These are phyloP conservation scores for Balearica regulorum DNA, from an alignment of 2,797 vertebrate genomes.

Conservation along the genomic window DNA sequence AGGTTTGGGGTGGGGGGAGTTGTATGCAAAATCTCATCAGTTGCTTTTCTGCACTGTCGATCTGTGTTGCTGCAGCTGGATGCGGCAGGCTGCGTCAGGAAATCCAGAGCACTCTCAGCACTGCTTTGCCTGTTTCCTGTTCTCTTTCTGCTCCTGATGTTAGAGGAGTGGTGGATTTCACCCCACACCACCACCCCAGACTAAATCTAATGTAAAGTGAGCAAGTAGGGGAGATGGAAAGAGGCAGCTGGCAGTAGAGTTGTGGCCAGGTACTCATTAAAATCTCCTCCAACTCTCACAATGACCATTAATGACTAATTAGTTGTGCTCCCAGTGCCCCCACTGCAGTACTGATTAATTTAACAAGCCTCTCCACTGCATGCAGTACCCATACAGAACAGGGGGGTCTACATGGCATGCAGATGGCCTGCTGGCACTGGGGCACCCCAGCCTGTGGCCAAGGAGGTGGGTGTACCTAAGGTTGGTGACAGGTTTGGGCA, in stretches of 20 bases:
- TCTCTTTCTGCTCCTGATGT: background rate
- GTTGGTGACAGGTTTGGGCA: fast-evolving
- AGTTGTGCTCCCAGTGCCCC: background rate
- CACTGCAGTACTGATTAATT: background rate
- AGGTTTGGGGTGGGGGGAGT: background rate
- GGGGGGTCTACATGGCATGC: fast-evolving
- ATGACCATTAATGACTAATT: background rate
- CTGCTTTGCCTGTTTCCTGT: background rate
- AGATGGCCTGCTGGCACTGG: background rate
- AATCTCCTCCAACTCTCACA: background rate
- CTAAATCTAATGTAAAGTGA: background rate
- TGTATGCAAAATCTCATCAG: background rate
- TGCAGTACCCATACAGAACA: fast-evolving
- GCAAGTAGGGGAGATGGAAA: background rate
- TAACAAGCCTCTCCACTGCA: background rate
- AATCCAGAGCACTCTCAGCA: background rate
- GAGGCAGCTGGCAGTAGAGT: background rate
- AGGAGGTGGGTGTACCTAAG: background rate
- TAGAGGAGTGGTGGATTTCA: background rate
- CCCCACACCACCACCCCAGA: too few relatives aligned
- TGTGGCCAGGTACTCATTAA: background rate
- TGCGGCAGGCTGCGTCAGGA: background rate
- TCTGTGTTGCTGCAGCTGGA: background rate
- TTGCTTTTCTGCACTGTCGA: background rate
- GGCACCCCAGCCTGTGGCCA: background rate